Percentiles rank a stretch among this genome's conserved stretches.
Evolutionary conservation across 2,113 vertebrate genomes (phyloP).

Genomic region (Lepidothrix coronata): DNA sequence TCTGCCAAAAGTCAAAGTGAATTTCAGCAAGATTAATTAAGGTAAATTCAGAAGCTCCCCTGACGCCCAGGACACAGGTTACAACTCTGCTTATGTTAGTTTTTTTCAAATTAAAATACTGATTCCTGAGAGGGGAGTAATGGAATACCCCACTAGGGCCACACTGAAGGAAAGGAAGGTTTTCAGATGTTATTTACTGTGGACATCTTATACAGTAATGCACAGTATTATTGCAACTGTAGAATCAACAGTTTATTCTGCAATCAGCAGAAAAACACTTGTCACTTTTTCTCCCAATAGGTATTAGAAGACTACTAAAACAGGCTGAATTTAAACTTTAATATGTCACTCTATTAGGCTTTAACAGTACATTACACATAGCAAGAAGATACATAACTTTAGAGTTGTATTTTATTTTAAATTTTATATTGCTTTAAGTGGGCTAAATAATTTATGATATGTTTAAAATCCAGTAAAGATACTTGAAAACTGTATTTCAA

Average conservation of each 20-base stretch:
- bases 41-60: background rate
- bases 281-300: background rate
- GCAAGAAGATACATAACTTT: background rate
- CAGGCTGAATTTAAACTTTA: background rate
- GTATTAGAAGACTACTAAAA: background rate
- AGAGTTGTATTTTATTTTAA: background rate
- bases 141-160: background rate
- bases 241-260: background rate
- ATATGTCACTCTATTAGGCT: background rate
- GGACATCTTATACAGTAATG: background rate
- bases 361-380: background rate
- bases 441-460: background rate
- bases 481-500: background rate
- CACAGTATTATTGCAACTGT: background rate
- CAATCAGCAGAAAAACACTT: background rate
- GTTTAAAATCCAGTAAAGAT: background rate
- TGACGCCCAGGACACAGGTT: background rate
- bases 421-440: background rate
- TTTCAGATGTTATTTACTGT: background rate
- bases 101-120: background rate
- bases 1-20: background rate
- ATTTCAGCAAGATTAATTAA: background rate
- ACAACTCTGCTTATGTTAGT: background rate
- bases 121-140: background rate
- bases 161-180: background rate